Conservation (phyloP, 2,113 vertebrate species). For the Datnioides undecimradiatus region DNA sequence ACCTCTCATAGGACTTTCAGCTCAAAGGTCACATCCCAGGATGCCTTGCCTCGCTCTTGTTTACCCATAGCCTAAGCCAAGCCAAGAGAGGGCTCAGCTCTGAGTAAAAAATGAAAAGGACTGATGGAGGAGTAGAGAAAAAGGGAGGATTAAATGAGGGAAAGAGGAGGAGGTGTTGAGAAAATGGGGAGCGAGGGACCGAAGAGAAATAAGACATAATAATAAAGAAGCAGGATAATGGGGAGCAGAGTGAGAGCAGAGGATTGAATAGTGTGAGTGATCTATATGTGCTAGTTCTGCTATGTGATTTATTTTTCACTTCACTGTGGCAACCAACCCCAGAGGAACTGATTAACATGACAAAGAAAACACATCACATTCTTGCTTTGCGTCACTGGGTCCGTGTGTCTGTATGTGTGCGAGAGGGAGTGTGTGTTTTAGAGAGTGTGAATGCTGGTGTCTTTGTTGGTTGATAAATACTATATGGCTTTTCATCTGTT, state of each 20-base stretch:
- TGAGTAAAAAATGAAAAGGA: slow-evolving; percentile 16
- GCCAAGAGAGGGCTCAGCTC: slow-evolving; percentile 26
- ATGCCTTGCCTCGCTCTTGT: slow-evolving; percentile 34
- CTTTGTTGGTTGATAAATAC: slow-evolving; percentile 61
- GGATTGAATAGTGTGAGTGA: slow-evolving; percentile 38
- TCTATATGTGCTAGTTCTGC: slow-evolving; percentile 53
- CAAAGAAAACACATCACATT: slow-evolving; percentile 65
- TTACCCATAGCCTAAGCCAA: slow-evolving; percentile 29
- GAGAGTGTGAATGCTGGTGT: slow-evolving; percentile 23
- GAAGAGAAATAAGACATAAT: slow-evolving; percentile 29
- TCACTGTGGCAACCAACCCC: slow-evolving; percentile 57
- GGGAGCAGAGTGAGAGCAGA: slow-evolving; percentile 11
- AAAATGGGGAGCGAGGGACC: slow-evolving; percentile 11
- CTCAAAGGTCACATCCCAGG: slow-evolving; percentile 22
- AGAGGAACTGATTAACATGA: slow-evolving; percentile 72
- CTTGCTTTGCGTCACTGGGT: slow-evolving; percentile 27
- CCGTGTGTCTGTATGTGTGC: neutral
- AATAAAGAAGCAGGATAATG: slow-evolving; percentile 38
- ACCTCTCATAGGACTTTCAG: neutral
- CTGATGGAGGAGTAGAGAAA: slow-evolving; percentile 2
- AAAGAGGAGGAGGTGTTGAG: slow-evolving; percentile 6
- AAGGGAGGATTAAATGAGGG: slow-evolving; percentile 10
- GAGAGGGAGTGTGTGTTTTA: slow-evolving; percentile 34
- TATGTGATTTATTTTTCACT: slow-evolving; percentile 59
- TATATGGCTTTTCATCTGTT: slow-evolving; percentile 57